Evolutionary conservation across 2,113 vertebrate species (phyloP).

Genomic region (Parotia lawesii): DNA sequence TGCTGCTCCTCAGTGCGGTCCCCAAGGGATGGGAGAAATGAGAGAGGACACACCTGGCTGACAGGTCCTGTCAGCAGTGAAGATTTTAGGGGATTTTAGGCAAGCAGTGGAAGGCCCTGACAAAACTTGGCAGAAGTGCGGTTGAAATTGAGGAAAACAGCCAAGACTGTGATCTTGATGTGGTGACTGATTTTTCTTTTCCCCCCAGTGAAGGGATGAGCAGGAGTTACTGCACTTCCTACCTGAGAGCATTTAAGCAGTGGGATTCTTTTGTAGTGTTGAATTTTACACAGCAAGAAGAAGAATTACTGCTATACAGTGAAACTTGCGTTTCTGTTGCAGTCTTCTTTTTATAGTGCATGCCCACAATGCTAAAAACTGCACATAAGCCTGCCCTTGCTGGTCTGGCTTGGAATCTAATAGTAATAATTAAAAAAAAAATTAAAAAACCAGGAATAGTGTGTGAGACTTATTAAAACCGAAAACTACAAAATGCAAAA

Average conservation of each 20-base stretch:
- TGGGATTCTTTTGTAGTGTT: neutral
- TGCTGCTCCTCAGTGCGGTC: neutral
- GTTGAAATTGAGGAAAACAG: neutral
- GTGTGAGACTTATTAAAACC: neutral
- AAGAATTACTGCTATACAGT: neutral
- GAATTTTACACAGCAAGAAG: neutral
- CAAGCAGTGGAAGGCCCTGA: neutral
- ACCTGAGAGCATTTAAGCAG: neutral
- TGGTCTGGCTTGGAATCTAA: neutral
- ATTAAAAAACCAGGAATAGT: neutral
- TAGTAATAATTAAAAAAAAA: no score
- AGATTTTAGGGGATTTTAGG: neutral
- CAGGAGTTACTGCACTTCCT: neutral
- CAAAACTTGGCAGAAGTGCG: neutral
- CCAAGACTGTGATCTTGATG: neutral
- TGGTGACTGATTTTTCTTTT: neutral
- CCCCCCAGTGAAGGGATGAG: neutral
- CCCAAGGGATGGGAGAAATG: neutral
- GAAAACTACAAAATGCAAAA: neutral
- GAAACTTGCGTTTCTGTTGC: neutral
- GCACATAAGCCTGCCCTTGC: neutral
- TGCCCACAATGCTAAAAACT: neutral
- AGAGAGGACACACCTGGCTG: neutral
- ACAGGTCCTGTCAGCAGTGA: neutral
- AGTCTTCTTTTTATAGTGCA: neutral